These are phyloP conservation scores for Gymnodraco acuticeps DNA, from an alignment of 2,797 vertebrate species.

Conservation along the genomic window DNA sequence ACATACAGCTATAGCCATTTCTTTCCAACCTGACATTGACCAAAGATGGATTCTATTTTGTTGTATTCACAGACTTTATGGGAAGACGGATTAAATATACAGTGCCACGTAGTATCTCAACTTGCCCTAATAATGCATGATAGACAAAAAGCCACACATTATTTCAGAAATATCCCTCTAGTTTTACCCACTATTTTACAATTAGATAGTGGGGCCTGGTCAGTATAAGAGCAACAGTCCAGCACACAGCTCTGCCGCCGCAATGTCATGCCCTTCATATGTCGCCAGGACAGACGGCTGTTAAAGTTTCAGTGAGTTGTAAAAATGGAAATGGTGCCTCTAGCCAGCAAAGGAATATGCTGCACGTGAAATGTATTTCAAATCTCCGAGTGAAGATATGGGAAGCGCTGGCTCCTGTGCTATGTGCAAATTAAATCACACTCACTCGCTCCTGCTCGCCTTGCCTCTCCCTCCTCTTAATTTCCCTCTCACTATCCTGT, in stretches of 20 bases:
- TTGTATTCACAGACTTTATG: conserved; percentile 3
- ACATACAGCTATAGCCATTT: conserved; percentile 18
- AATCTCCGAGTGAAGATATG: conserved; percentile 77
- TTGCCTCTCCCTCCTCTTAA: conserved; percentile 65
- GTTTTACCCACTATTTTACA: conserved; percentile 31
- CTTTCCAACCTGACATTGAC: conserved; percentile 29
- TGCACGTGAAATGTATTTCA: conserved; percentile 82
- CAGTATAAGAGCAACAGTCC: conserved; percentile 47
- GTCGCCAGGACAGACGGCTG: conserved; percentile 81
- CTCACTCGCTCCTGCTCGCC: conserved; percentile 43
- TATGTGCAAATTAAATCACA: conserved; percentile 71
- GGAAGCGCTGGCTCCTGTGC: conserved; percentile 49
- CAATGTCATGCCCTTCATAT: conserved; percentile 81
- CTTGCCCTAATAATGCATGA: not conserved
- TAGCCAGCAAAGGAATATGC: conserved; percentile 79
- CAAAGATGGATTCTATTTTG: conserved; percentile 22
- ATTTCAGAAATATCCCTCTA: conserved; percentile 16
- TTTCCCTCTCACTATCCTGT: conserved; percentile 80
- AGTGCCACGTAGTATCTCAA: conserved; percentile 15
- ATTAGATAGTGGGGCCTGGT: conserved; percentile 33
- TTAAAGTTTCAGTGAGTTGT: conserved; percentile 86
- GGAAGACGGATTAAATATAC: not conserved
- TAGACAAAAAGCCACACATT: conserved; percentile 6
- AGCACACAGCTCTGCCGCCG: conserved; percentile 37
- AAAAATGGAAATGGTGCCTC: conserved; percentile 86